Evolutionary conservation across 2,797 vertebrate genomes (phyloP).

Genomic region (Lutjanus argentimaculatus): DNA sequence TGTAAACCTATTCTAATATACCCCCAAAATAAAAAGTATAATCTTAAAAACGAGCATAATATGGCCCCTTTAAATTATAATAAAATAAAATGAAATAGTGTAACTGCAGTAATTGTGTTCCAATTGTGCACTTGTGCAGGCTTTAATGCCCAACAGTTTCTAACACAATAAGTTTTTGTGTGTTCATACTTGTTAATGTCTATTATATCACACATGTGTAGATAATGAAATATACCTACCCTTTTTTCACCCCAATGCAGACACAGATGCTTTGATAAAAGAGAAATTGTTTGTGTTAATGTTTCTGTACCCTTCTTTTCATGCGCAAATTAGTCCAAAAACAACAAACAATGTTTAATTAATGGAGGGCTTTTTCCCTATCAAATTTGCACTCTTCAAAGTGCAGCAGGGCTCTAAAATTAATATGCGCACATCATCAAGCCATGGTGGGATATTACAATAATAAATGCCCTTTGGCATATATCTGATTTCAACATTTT

Average conservation of each 20-base stretch:
- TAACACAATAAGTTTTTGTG: neutral
- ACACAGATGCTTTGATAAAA: constrained; percentile 6
- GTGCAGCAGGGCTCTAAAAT: constrained; percentile 48
- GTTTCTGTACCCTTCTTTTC: constrained; percentile 38
- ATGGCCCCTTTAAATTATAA: neutral
- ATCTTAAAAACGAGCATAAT: too few species aligned
- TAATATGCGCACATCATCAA: constrained; percentile 70
- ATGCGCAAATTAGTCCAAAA: constrained; percentile 43
- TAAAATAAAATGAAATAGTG: neutral
- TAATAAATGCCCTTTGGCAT: constrained; percentile 79
- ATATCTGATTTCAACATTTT: constrained; percentile 86
- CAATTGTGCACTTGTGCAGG: constrained; percentile 8
- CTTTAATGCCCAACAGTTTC: constrained; percentile 9
- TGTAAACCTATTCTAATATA: too few species aligned
- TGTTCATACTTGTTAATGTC: constrained; percentile 6
- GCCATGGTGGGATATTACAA: constrained; percentile 68
- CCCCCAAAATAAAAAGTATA: too few species aligned
- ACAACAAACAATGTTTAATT: constrained; percentile 71
- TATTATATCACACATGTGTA: constrained; percentile 10
- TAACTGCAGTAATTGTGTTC: constrained; percentile 7
- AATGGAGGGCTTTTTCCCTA: constrained; percentile 44
- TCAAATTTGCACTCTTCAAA: constrained; percentile 53
- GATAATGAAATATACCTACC: neutral
- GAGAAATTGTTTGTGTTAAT: constrained; percentile 25
- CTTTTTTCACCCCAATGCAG: constrained; percentile 9